Evolutionary conservation across 2,888 invertebrate species (phyloP).

Genomic region (Conomelus anceps): DNA sequence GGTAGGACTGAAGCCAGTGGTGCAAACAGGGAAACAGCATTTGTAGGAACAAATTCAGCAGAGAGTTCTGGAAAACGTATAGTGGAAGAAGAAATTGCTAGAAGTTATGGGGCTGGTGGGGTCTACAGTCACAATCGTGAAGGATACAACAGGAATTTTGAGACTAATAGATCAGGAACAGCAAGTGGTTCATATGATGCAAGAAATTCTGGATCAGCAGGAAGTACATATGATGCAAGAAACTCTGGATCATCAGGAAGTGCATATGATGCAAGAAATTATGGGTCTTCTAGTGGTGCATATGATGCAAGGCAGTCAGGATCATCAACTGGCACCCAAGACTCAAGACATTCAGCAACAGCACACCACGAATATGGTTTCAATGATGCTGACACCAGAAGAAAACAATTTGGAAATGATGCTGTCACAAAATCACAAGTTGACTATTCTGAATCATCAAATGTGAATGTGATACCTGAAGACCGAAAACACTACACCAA

Average conservation of each 20-base stretch:
- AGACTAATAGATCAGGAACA: background rate
- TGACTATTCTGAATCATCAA: background rate
- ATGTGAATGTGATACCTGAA: constrained; percentile 5
- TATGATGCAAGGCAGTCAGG: background rate
- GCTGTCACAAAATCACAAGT: background rate
- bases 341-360: background rate
- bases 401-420: background rate
- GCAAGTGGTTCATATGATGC: background rate
- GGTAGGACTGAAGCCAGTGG: constrained; percentile 16
- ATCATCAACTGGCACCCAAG: constrained; percentile 10
- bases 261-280: background rate
- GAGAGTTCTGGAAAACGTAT: background rate
- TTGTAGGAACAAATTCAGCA: background rate
- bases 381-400: background rate
- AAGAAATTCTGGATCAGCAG: background rate
- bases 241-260: background rate
- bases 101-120: background rate
- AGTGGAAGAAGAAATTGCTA: constrained; percentile 5
- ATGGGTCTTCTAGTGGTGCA: background rate
- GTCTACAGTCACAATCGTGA: background rate
- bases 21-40: background rate
- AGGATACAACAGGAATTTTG: background rate
- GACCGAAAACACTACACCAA: constrained; percentile 15
- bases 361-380: background rate
- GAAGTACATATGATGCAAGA: constrained; percentile 5